Conservation (phyloP, 2,888 invertebrate genomes). For the Amphiduros pacificus region DNA sequence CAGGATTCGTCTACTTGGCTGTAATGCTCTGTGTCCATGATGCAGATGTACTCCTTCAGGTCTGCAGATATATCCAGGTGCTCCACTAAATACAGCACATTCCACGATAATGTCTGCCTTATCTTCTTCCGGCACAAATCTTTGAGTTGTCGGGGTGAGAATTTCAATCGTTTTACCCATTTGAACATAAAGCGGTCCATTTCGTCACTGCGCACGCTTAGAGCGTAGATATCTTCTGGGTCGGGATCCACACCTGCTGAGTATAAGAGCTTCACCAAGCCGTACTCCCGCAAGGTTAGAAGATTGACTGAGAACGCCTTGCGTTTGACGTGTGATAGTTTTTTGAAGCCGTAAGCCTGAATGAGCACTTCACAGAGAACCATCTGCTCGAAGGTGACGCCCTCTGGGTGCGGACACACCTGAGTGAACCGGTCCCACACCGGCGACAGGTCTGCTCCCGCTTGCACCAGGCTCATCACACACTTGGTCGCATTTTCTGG, state of each 20-base stretch:
- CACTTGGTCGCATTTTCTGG: slow-evolving; percentile 25
- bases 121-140: slow-evolving; percentile 26
- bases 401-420: slow-evolving; percentile 22
- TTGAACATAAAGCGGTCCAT: slow-evolving; percentile 20
- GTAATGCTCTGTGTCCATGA: slow-evolving; percentile 33
- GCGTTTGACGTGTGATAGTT: slow-evolving; percentile 11
- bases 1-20: slow-evolving; percentile 23
- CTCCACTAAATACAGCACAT: slow-evolving; percentile 27
- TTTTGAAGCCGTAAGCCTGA: slow-evolving; percentile 27
- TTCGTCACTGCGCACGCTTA: slow-evolving; percentile 19
- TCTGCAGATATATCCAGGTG: slow-evolving; percentile 20
- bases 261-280: slow-evolving; percentile 27
- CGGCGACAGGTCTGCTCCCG: slow-evolving; percentile 23
- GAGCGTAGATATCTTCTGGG: slow-evolving; percentile 21
- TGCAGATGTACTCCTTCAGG: slow-evolving; percentile 29
- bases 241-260: slow-evolving; percentile 30
- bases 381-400: slow-evolving; percentile 29
- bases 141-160: slow-evolving; percentile 22
- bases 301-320: slow-evolving; percentile 18
- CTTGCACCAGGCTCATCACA: slow-evolving; percentile 28
- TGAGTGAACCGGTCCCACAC: slow-evolving; percentile 26
- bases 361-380: slow-evolving; percentile 30
- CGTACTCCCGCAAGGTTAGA: slow-evolving; percentile 20
- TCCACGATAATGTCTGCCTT: slow-evolving; percentile 24
- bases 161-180: slow-evolving; percentile 21